Conservation (phyloP, 2,113 vertebrate species). For the Budorcas taxicolor region DNA sequence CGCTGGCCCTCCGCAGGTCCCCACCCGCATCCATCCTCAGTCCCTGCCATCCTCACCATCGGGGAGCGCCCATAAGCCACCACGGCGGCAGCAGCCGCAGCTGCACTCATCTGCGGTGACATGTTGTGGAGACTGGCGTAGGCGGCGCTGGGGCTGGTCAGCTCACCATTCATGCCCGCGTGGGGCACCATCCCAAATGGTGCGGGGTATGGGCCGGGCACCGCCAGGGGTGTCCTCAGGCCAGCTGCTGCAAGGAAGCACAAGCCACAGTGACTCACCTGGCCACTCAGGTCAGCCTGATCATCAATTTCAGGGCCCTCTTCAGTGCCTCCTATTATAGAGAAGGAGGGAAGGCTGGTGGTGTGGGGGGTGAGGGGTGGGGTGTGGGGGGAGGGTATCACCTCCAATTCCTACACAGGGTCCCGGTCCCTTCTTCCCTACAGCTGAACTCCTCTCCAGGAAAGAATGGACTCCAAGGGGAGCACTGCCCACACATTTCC, state of each 20-base stretch:
- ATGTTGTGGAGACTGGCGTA: constrained; percentile 95
- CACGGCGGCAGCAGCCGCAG: constrained; percentile 87
- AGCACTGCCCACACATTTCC: not conserved
- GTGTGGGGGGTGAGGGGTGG: too few species aligned
- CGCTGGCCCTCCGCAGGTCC: not conserved
- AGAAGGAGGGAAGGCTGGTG: too few species aligned
- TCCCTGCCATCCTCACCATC: constrained; percentile 82
- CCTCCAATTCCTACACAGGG: not conserved
- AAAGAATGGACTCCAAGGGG: not conserved
- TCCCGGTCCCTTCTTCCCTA: not conserved
- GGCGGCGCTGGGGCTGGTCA: constrained; percentile 90
- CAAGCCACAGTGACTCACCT: not conserved
- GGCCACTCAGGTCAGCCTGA: too few species aligned
- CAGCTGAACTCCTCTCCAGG: not conserved
- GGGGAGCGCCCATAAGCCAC: constrained; percentile 94
- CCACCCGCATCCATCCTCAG: not conserved
- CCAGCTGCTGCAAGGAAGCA: constrained; percentile 83
- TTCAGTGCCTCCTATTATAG: not conserved
- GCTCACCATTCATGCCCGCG: constrained; percentile 91
- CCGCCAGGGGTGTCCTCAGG: constrained; percentile 91
- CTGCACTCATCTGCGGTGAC: constrained; percentile 96
- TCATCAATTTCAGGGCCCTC: not conserved
- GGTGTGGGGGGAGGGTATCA: not conserved
- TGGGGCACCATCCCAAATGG: constrained; percentile 95
- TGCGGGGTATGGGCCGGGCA: constrained; percentile 90